A percentile compares a stretch with the other conserved stretches of the same genome.
These are phyloP conservation scores for Brachypalpus laphriformis DNA, from an alignment of 2,888 invertebrate species.

Conservation along the genomic window DNA sequence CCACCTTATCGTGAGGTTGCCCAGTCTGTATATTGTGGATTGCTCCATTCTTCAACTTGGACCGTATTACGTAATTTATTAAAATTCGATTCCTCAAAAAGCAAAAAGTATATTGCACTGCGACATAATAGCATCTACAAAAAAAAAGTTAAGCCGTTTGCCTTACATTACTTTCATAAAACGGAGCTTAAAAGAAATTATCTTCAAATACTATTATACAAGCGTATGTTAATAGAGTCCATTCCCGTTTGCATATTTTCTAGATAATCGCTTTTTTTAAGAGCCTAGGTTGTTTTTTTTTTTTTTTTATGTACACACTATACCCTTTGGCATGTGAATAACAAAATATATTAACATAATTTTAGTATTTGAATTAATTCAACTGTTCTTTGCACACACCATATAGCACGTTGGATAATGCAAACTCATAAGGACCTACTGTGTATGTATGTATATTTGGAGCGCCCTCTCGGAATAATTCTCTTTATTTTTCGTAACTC, in stretches of 20 bases:
- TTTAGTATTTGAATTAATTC: constrained; percentile 43
- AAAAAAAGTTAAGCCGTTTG: too few relatives aligned
- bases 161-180: too few relatives aligned
- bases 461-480: background rate
- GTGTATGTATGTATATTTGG: background rate
- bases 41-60: too few relatives aligned
- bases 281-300: background rate
- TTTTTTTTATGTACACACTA: background rate
- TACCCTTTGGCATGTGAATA: constrained; percentile 17
- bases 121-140: too few relatives aligned
- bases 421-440: background rate
- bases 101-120: too few relatives aligned
- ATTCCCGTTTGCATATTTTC: constrained; percentile 32
- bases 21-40: too few relatives aligned
- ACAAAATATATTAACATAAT: constrained; percentile 52
- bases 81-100: too few relatives aligned
- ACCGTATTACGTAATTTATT: too few relatives aligned
- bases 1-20: too few relatives aligned
- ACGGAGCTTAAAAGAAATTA: too few relatives aligned
- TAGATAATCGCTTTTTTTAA: constrained; percentile 27
- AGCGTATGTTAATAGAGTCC: background rate
- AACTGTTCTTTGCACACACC: constrained; percentile 7
- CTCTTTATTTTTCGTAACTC: background rate
- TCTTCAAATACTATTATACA: background rate
- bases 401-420: background rate